Conservation (phyloP, 2,113 vertebrate genomes). For the Excalfactoria chinensis region DNA sequence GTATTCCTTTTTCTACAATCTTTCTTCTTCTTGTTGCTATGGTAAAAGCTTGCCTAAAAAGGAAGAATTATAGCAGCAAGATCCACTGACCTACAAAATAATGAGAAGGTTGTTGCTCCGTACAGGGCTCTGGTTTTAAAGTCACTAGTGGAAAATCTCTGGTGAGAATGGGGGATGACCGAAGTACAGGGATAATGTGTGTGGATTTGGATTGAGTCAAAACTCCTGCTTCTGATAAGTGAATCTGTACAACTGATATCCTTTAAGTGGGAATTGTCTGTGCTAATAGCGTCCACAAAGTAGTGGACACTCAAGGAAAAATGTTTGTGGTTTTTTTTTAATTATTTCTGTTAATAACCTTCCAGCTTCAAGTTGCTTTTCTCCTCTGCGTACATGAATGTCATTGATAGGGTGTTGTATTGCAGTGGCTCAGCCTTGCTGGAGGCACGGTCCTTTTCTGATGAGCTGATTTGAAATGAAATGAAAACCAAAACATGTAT, state of each 20-base stretch:
- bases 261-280: neutral
- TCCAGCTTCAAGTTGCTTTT: neutral
- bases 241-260: neutral
- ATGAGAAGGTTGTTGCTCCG: neutral
- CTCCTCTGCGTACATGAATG: neutral
- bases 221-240: neutral
- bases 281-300: neutral
- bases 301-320: neutral
- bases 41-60: conserved; percentile 47
- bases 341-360: conserved; percentile 31
- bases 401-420: conserved; percentile 38
- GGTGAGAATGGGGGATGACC: neutral
- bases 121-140: neutral
- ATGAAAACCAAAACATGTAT: conserved; percentile 45
- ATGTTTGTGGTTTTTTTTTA: neutral
- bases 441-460: conserved; percentile 44
- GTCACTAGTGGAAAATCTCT: neutral
- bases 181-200: neutral
- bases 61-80: conserved; percentile 15
- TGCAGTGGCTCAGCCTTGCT: conserved; percentile 43
- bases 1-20: conserved; percentile 28
- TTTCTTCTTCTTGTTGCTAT: conserved; percentile 60
- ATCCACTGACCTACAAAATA: conserved; percentile 57
- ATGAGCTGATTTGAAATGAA: conserved; percentile 48
- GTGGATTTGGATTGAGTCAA: neutral